These are phyloP conservation scores for Mesorhabditis sp. DNA, from an alignment of 2,888 invertebrate species.

Conservation along the genomic window DNA sequence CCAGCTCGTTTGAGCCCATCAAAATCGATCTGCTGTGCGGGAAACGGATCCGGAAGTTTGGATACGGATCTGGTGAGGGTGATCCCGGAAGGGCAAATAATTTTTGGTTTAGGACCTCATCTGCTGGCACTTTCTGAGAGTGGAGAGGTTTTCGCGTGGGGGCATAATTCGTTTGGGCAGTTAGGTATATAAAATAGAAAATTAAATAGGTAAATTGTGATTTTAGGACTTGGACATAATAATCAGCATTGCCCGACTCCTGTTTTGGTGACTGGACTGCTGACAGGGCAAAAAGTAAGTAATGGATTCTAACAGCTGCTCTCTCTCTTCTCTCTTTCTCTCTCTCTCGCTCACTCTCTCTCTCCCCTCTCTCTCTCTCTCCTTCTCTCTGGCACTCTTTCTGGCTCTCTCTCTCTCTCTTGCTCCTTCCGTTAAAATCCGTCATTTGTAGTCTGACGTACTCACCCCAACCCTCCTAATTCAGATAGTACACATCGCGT, in stretches of 20 bases:
- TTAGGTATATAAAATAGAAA: constrained; percentile 55
- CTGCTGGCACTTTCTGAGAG: constrained; percentile 65
- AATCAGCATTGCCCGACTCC: constrained; percentile 64
- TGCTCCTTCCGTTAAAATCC: too few species aligned
- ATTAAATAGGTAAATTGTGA: too few species aligned
- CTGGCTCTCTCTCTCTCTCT: too few species aligned
- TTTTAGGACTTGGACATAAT: constrained; percentile 62
- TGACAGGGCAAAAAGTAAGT: constrained; percentile 58
- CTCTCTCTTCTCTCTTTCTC: not conserved
- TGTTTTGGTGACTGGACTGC: constrained; percentile 59
- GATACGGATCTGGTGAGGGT: constrained; percentile 63
- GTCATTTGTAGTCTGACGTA: too few species aligned
- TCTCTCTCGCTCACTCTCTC: too few species aligned
- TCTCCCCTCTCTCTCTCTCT: too few species aligned
- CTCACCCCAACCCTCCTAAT: not conserved
- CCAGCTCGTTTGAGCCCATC: constrained; percentile 12
- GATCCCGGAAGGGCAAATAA: not conserved
- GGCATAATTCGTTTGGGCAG: constrained; percentile 67
- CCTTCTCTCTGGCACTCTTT: too few species aligned
- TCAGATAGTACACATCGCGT: constrained; percentile 64
- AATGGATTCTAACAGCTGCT: not conserved
- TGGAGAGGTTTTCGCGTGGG: constrained; percentile 67
- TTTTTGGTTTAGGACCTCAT: constrained; percentile 62
- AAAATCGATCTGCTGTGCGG: constrained; percentile 15
- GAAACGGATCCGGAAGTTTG: constrained; percentile 55